Percentiles rank a stretch among this genome's conserved stretches.
These are phyloP conservation scores for Anas bernieri DNA, from an alignment of 2,797 vertebrate genomes.

Conservation along the genomic window DNA sequence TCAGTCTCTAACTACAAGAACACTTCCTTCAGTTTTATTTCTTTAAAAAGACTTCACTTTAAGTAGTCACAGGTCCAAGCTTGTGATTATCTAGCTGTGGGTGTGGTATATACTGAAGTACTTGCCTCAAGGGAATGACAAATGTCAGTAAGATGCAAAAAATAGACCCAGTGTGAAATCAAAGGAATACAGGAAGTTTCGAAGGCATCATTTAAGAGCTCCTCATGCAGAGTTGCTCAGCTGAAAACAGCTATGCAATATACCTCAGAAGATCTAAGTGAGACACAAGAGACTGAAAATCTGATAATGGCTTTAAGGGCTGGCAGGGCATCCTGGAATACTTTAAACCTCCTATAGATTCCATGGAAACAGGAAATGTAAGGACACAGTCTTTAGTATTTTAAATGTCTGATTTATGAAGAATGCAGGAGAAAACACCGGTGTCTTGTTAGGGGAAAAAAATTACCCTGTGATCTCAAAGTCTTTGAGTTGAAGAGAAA, in stretches of 20 bases:
- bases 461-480: constrained; percentile 67
- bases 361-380: constrained; percentile 75
- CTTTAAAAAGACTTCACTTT: constrained; percentile 1
- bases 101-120: constrained; percentile 50
- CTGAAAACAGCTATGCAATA: constrained; percentile 63
- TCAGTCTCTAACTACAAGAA: background rate
- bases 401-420: constrained; percentile 72
- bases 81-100: constrained; percentile 72
- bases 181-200: constrained; percentile 73
- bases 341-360: constrained; percentile 70
- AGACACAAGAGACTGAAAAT: constrained; percentile 71
- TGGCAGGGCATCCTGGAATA: constrained; percentile 65
- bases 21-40: background rate
- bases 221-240: constrained; percentile 69
- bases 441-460: constrained; percentile 70
- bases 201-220: constrained; percentile 71
- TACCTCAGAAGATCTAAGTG: constrained; percentile 77
- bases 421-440: constrained; percentile 58
- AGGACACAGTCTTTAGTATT: constrained; percentile 61
- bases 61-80: constrained; percentile 67
- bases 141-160: constrained; percentile 74
- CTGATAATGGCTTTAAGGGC: constrained; percentile 72
- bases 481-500: constrained; percentile 67
- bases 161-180: constrained; percentile 73
- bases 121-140: constrained; percentile 70